Percentiles rank a stretch among this genome's conserved stretches.
phyloP scores from a whole-genome alignment of 2,888 invertebrate species.

The Congeria kusceri region DNA sequence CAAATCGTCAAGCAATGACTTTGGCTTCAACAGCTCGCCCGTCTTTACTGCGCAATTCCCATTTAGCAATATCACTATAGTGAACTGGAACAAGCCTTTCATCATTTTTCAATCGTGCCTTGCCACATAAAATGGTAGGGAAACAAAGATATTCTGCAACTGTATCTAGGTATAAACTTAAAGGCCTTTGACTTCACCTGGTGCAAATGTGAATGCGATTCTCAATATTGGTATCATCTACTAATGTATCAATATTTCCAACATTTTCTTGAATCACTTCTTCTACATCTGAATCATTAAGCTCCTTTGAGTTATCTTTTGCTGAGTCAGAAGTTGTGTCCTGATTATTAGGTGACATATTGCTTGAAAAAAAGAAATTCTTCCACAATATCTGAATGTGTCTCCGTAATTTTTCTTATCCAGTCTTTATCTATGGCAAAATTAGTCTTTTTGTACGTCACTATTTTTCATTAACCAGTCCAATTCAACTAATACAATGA shows the following conservation, averaged over 20 bases:
- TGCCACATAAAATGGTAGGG: constrained; percentile 45
- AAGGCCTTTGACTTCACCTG: constrained; percentile 47
- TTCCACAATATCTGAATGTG: no score
- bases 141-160: constrained; percentile 29
- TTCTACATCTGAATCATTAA: constrained; percentile 44
- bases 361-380: no score
- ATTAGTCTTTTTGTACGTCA: no score
- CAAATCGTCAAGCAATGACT: constrained; percentile 45
- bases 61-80: no score
- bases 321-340: no score
- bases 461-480: no score
- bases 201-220: constrained; percentile 52
- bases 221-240: constrained; percentile 36
- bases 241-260: constrained; percentile 42
- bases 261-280: constrained; percentile 42
- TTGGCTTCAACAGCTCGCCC: constrained; percentile 36
- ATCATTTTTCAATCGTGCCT: constrained; percentile 4
- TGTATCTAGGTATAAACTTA: constrained; percentile 39
- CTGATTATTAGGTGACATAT: no score
- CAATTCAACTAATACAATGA: constrained; percentile 47
- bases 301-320: no score
- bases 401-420: no score
- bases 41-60: constrained; percentile 49
- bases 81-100: constrained; percentile 36
- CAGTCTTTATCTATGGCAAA: no score